Evolutionary conservation across 2,888 invertebrate species (phyloP).

Genomic region (Drosophila melanocephala): DNA sequence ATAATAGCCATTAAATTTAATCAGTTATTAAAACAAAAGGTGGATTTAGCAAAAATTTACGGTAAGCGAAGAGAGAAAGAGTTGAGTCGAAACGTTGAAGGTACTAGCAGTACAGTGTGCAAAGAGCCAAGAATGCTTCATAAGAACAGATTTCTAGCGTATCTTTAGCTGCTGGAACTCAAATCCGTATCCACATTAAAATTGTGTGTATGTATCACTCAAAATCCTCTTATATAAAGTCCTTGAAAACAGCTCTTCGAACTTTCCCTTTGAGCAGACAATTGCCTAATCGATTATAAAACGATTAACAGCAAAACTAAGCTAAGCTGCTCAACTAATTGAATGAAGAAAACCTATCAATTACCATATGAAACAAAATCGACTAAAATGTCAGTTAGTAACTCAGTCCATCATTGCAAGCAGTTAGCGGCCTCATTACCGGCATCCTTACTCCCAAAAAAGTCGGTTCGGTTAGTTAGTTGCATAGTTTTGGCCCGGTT

Average conservation of each 20-base stretch:
- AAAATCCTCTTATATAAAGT: background rate
- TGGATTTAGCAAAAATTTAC: background rate
- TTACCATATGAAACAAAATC: constrained; percentile 36
- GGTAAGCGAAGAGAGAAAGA: background rate
- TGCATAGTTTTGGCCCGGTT: constrained; percentile 68
- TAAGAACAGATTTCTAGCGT: background rate
- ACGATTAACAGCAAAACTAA: constrained; percentile 32
- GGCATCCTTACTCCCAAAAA: constrained; percentile 56
- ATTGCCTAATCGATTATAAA: constrained; percentile 20
- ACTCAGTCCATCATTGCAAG: constrained; percentile 35
- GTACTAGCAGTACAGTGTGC: background rate
- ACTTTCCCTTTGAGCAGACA: background rate
- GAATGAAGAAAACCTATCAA: constrained; percentile 50
- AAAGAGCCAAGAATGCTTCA: background rate
- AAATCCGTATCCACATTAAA: background rate
- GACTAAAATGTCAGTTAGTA: constrained; percentile 21
- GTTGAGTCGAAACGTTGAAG: background rate
- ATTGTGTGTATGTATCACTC: background rate
- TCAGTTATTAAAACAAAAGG: constrained; percentile 9
- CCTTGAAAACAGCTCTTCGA: background rate
- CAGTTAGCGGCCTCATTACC: constrained; percentile 64
- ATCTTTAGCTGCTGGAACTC: background rate
- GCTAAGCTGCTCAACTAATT: constrained; percentile 21
- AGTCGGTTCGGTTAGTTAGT: constrained; percentile 67
- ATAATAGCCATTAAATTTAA: constrained; percentile 18